Evolutionary conservation across 2,888 invertebrate genomes (phyloP), one percentile per base, ranked within the genome.

Genomic region (Nephrotoma guestfalica): DNA sequence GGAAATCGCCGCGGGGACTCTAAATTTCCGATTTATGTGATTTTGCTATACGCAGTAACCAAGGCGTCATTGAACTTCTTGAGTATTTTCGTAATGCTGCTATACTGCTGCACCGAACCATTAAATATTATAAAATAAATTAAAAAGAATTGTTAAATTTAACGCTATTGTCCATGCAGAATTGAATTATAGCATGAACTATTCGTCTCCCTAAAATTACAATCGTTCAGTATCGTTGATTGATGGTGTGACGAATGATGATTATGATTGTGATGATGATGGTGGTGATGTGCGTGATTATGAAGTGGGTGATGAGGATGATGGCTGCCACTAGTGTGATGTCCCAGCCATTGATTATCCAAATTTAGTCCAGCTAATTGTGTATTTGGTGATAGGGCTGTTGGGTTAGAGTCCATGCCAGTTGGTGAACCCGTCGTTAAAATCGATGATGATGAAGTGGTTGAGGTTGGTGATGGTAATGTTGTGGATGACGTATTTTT

Each of bases 161-260:
- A 41, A 13, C 13, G 13, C 43, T 85, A 85, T 85, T 85, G 85
- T 41, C 85, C 85, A 45, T 85, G 85, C 43, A 85, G 18, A 85
- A 85, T 45, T 18, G 85, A 85, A 85, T 85, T 85, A 43, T 15
- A 85, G 43, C 41, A 30, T 30, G 85, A 85, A 15, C 9, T 42
- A 85, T 85, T 85, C 18, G 42, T 43, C 2, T 85, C 85, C 18
- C 85, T 85, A 43, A 85, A 85, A 85, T 85, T 42, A 85, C 84
- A 84, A 84, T 84, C 84, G 15, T 41, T 41, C 84, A 84, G 9
- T 30, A 71, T 71, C 71, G 71, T 71, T 71, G 71, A 9, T 30
- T 71, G 71, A 9, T 42, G 41, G 15, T 84, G 84, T 84, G n/a
- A 42, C 41, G 41, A 41, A 84, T 42, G 84, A 41, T 41, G 15